phyloP scores from a whole-genome alignment of 2,888 invertebrate species.

The Amitus sp. region DNA sequence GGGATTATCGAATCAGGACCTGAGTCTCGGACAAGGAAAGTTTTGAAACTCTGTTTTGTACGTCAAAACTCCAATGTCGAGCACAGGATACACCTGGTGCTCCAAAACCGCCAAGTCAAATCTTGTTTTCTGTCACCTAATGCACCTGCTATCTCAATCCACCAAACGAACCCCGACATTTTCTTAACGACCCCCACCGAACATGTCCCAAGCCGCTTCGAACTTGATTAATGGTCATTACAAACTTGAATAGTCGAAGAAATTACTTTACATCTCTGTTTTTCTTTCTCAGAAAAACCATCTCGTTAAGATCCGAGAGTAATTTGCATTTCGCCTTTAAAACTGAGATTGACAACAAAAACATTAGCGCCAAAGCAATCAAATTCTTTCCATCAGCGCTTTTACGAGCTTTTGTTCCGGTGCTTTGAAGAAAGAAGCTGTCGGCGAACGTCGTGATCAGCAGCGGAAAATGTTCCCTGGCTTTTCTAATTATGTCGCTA shows the following conservation, averaged over 20 bases:
- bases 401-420: not conserved
- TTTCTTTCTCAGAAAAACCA: no score
- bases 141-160: slow-evolving; percentile 5
- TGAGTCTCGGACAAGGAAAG: not conserved
- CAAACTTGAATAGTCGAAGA: no score
- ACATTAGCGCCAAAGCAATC: not conserved
- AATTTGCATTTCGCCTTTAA: no score
- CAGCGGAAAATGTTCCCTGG: slow-evolving; percentile 17
- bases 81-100: slow-evolving; percentile 9
- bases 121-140: slow-evolving; percentile 2
- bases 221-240: not conserved
- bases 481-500: slow-evolving; percentile 15
- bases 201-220: not conserved
- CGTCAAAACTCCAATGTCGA: slow-evolving; percentile 1
- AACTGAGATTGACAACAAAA: no score
- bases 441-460: slow-evolving; percentile 1
- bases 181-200: slow-evolving; percentile 5
- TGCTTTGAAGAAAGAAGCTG: not conserved
- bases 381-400: not conserved
- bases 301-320: no score
- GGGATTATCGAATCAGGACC: not conserved
- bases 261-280: no score
- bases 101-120: slow-evolving; percentile 9
- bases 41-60: not conserved
- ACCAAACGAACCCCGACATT: not conserved